Evolutionary conservation across 2,113 vertebrate species (phyloP), one percentile per base, ranked within the genome.

Genomic region (Stigmatopora nigra): DNA sequence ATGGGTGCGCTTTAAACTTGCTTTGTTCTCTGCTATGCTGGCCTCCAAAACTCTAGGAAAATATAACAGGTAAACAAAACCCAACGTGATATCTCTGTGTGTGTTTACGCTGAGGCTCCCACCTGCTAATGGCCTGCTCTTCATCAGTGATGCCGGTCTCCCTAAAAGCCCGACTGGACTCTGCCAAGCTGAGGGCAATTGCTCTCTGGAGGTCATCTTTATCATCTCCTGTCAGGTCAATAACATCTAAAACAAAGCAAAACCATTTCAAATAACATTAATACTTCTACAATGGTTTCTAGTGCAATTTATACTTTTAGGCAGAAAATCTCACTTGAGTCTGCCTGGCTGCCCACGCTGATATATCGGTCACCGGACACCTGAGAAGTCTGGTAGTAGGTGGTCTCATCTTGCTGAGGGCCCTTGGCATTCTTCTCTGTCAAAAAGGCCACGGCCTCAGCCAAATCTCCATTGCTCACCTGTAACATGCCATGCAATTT

Each of bases 191-290:
- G 87, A 99, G 93, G 72, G 97, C 96, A 70, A 99, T 98, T 57
- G 97, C 97, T 82, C 95, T 94, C 91, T 98, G 97, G 84, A 99
- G 94, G 90, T 99, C 97, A 93, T 99, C 97, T 91, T 99, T 99
- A 91, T 99, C 97, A 79, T 98, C 96, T 65, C 96, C 97, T 68
- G 97, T 98, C 87, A 98, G 93, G 89, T 98, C 97, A 75, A 99
- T 98, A 77, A 98, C 95, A 89, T 96, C 97, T 99, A 89, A 85
- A 91, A 88, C 77, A 77, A 45, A 15, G 2, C 19, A 20, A 61
- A 44, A 45, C 7, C 19, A 46, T 41, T 41, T 41, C 38, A 41
- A 41, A 41, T 41, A 41, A 41, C 9, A 7, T 7, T 41, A 7
- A 41, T 41, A 41, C 9, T 41, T 8, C 7, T 41, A 7, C 9